These are phyloP conservation scores for Phoeniculus purpureus DNA, from an alignment of 2,797 vertebrate species.

Conservation along the genomic window DNA sequence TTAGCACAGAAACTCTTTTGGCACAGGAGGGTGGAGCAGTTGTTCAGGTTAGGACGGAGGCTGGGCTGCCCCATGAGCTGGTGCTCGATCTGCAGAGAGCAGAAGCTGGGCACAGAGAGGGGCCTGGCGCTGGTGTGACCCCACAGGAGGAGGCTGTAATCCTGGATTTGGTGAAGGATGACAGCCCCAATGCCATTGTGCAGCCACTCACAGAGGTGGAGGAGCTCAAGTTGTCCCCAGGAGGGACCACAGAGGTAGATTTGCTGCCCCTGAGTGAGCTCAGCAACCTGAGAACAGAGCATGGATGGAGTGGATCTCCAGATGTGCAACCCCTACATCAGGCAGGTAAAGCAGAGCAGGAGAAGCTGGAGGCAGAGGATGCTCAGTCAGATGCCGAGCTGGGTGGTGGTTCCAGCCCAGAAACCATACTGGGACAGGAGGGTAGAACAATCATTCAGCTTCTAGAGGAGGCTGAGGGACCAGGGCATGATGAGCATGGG, in stretches of 20 bases:
- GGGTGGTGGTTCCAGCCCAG: accelerated
- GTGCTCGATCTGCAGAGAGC: background rate
- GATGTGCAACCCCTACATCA: background rate
- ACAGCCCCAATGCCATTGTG: background rate
- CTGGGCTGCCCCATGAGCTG: background rate
- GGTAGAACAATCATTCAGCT: accelerated
- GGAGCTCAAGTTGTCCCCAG: background rate
- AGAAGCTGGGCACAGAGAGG: background rate
- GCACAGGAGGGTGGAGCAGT: accelerated
- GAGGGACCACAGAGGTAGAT: accelerated
- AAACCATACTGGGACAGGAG: accelerated
- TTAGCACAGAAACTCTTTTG: accelerated
- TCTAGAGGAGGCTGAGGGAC: background rate
- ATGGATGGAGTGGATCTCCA: background rate
- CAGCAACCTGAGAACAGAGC: background rate
- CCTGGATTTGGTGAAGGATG: accelerated
- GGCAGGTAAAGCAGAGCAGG: background rate
- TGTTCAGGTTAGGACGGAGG: accelerated
- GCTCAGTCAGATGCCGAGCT: background rate
- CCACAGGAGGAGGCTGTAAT: background rate
- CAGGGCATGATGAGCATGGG: background rate
- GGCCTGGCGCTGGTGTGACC: background rate
- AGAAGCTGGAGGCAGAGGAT: background rate
- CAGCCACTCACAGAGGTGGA: background rate
- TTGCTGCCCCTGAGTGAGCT: accelerated